Evolutionary conservation across 2,888 invertebrate species (phyloP).

Genomic region (Choreutis nemorana): DNA sequence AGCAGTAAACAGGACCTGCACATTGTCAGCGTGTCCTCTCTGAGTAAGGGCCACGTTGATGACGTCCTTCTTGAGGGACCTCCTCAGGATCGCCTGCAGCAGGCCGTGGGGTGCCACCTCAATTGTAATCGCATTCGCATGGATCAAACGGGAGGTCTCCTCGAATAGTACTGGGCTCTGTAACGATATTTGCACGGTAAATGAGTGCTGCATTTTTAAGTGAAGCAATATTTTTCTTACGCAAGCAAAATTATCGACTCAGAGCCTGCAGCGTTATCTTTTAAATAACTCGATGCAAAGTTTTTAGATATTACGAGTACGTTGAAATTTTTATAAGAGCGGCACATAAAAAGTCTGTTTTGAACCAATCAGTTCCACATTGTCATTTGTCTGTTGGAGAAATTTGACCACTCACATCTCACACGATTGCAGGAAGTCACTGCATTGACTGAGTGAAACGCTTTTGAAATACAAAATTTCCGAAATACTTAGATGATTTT

Average conservation of each 20-base stretch:
- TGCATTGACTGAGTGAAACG: too few relatives aligned
- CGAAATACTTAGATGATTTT: too few relatives aligned
- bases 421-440: too few relatives aligned
- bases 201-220: not conserved
- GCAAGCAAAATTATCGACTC: not conserved
- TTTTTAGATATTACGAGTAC: too few relatives aligned
- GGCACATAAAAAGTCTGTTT: too few relatives aligned
- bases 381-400: too few relatives aligned
- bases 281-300: too few relatives aligned
- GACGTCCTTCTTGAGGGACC: slow-evolving; percentile 75
- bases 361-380: too few relatives aligned
- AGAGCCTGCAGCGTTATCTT: too few relatives aligned
- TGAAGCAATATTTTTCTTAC: not conserved
- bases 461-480: too few relatives aligned
- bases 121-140: slow-evolving; percentile 81
- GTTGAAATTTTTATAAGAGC: too few relatives aligned
- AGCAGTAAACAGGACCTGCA: slow-evolving; percentile 67
- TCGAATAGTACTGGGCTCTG: slow-evolving; percentile 79
- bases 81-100: slow-evolving; percentile 84
- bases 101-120: slow-evolving; percentile 93
- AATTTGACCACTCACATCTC: too few relatives aligned
- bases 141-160: slow-evolving; percentile 81
- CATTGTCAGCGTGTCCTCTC: slow-evolving; percentile 71
- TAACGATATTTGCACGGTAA: slow-evolving; percentile 9
- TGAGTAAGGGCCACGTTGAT: slow-evolving; percentile 80